phyloP scores from a whole-genome alignment of 35 echinoderm and acorn worm species.

The Lytechinus variegatus region DNA sequence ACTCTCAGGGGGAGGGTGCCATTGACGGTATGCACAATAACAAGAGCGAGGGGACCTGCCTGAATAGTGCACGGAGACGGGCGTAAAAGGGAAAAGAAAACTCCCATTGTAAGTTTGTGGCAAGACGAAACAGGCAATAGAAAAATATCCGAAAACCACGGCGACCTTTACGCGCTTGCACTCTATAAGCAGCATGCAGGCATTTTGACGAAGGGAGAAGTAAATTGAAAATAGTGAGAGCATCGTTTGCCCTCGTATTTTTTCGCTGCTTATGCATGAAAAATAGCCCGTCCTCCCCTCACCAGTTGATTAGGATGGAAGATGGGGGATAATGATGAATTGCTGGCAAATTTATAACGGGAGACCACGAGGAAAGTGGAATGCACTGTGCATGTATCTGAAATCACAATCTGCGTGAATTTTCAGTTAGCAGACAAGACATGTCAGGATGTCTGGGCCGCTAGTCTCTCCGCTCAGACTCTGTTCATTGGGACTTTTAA shows the following conservation, averaged over 20 bases:
- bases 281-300: not conserved
- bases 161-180: conserved; percentile 40
- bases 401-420: conserved; percentile 46
- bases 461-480: too few species aligned
- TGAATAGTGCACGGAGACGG: not conserved
- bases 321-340: conserved; percentile 14
- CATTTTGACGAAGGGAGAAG: not conserved
- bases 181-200: not conserved
- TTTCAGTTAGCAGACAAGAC: conserved; percentile 37
- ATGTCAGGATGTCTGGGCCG: not conserved
- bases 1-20: not conserved
- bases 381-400: conserved; percentile 29
- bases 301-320: not conserved
- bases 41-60: not conserved
- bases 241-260: not conserved
- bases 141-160: conserved; percentile 44
- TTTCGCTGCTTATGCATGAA: not conserved
- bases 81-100: conserved; percentile 11
- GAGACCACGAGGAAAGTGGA: conserved; percentile 22
- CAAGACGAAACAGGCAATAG: not conserved
- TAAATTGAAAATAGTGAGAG: conserved; percentile 5
- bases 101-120: conserved; percentile 23
- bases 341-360: not conserved
- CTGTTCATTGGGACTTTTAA: too few species aligned
- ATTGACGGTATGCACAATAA: conserved; percentile 38